A percentile compares a stretch with the other conserved stretches of the same genome.
Evolutionary conservation across 2,888 invertebrate species (phyloP).

Genomic region (Esperia sulphurella): DNA sequence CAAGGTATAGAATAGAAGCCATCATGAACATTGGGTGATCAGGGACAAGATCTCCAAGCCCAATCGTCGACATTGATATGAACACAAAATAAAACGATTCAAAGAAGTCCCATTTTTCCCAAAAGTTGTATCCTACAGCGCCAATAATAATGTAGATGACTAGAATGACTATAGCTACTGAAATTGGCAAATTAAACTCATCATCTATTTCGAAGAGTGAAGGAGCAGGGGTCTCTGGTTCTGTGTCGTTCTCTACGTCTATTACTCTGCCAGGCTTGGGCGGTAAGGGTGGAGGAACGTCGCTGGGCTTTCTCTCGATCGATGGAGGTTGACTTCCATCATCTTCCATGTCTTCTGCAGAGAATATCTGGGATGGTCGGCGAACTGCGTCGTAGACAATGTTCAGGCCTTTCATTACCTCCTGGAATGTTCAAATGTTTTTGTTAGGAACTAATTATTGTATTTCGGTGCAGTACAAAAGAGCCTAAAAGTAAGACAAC

Average conservation of each 20-base stretch:
- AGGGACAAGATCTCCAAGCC: conserved; percentile 96
- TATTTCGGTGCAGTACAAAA: conserved; percentile 14
- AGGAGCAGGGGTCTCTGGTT: conserved; percentile 88
- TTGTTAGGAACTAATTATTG: not conserved
- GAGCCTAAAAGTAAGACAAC: conserved; percentile 30
- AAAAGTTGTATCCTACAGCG: conserved; percentile 86
- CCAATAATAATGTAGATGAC: conserved; percentile 93
- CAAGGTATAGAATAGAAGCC: conserved; percentile 93
- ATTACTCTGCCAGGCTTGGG: conserved; percentile 53
- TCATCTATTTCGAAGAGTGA: conserved; percentile 91
- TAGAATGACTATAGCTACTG: conserved; percentile 90
- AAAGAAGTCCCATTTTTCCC: conserved; percentile 94
- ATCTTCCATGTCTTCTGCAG: conserved; percentile 70
- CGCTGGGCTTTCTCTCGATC: conserved; percentile 51
- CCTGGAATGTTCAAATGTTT: conserved; percentile 66
- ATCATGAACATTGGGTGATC: conserved; percentile 94
- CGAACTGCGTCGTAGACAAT: conserved; percentile 89
- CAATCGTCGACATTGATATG: conserved; percentile 97
- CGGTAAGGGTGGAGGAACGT: conserved; percentile 64
- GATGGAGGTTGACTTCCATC: conserved; percentile 36
- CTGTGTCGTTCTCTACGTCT: conserved; percentile 66
- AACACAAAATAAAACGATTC: conserved; percentile 98
- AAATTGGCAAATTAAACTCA: conserved; percentile 96
- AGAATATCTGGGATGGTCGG: conserved; percentile 83
- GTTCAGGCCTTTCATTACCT: conserved; percentile 91